These are phyloP conservation scores for Apamea crenata DNA, from an alignment of 2,888 invertebrate genomes.

Conservation along the genomic window DNA sequence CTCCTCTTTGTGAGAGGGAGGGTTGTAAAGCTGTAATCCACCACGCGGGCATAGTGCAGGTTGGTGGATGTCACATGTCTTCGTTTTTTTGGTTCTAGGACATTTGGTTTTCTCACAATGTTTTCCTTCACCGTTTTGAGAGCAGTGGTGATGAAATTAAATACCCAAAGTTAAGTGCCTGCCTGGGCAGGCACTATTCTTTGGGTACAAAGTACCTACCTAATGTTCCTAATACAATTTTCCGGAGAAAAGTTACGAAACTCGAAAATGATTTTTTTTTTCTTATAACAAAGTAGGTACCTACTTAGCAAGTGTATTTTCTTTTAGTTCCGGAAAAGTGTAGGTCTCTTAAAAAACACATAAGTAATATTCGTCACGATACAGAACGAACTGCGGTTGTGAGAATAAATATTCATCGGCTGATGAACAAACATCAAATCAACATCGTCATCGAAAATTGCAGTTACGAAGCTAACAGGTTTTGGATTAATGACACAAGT, in stretches of 20 bases:
- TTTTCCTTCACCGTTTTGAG: too few species aligned
- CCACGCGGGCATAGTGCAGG: neutral
- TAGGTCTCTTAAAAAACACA: neutral
- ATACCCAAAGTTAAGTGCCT: too few species aligned
- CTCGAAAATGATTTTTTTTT: neutral
- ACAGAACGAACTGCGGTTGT: neutral
- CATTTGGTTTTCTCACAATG: neutral
- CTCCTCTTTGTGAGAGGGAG: neutral
- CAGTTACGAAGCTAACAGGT: constrained; percentile 23
- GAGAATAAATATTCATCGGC: neutral
- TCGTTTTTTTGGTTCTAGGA: neutral
- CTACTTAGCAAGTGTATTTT: neutral
- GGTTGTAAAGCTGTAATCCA: neutral
- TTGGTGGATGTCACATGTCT: neutral
- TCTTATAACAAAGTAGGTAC: neutral
- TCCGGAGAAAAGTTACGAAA: neutral
- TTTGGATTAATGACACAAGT: constrained; percentile 9
- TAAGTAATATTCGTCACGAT: neutral
- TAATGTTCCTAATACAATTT: too few species aligned
- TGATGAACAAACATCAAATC: neutral
- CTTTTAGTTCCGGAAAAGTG: neutral
- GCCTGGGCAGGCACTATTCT: too few species aligned
- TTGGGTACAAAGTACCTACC: too few species aligned
- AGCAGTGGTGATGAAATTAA: too few species aligned
- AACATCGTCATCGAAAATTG: neutral